Base-by-base conservation (phyloP, 2,888 invertebrate genomes). In the Meiosimyza platycephala region DNA sequence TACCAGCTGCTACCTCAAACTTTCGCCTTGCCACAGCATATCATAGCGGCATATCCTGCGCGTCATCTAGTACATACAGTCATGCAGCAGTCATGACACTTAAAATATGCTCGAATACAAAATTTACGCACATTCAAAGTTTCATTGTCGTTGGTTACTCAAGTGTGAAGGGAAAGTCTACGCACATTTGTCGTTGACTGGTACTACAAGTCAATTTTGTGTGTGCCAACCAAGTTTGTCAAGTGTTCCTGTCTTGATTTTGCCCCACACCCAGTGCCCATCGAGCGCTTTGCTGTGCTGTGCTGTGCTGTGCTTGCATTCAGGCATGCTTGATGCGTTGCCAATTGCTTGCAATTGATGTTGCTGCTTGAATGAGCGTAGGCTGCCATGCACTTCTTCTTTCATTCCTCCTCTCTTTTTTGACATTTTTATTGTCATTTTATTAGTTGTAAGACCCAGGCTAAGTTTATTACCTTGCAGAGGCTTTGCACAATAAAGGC, bases 111-210 rank as follows among this genome's bases (percentile, higher is more conserved):
- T 50, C 6, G 50, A 9, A 22, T 50, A 15, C 47, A 63, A 13
- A 70, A 62, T 62, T 62, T 33, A 65, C 50, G 59, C 71, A 33
- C 28, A 57, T 22, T 65, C 65, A 51, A 59, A 65, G 57, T 50
- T 57, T 52, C 16, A 6, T 12, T 50, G 63, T 22, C 12, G 57
- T 62, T 82, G 82, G 76, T 76, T 76, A 81, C 76, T 79, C 81
- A 79, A 80, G 83, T 83, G 83, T 82, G 76, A 83, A 83, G 75
- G 40, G 9, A 9, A 75, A 77, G 75, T 76, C 75, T 76, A 74
- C 64, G 73, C 77, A 76, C 72, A 75, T 55, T 55, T 16, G 47
- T 15, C 11, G 40, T 18, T 15, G 22, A 22, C 51, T 15, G 22
- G 18, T 28, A 57, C 60, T 1, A 28, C 12, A 9, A 18, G 9